Evolutionary conservation across 1,140 invertebrate species (phyloP), one percentile per base, ranked within the genome.

Genomic region (Penaeus japonicus): DNA sequence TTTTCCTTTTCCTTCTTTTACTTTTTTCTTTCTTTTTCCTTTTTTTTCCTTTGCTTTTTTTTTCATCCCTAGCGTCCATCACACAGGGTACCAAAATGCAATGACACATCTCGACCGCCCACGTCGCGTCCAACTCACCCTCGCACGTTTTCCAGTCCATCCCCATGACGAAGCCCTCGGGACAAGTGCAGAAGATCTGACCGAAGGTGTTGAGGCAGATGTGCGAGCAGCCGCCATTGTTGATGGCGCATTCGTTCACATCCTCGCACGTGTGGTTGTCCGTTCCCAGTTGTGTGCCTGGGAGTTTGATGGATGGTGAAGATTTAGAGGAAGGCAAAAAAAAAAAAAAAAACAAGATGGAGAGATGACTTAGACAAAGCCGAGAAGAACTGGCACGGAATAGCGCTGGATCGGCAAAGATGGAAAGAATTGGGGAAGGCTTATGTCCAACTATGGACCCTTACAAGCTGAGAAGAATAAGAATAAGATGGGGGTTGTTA

Each of bases 201-300:
- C 94, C 94, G 22, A 93, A 91, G 18, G 93, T 93, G 91, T 95
- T 94, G 4, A 93, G 91, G 91, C 95, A 95, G 7, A 94, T 94
- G 87, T 95, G 94, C 89, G 93, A 94, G 78, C 93, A 94, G 32
- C 91, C 92, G 0, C 92, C 92, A 87, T 93, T 93, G 82, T 92
- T 91, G 20, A 89, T 86, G 22, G 91, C 91, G 89, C 93, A 93
- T 91, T 93, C 93, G 82, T 93, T 92, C 15, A 93, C 88, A 91
- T 93, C 93, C 84, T 91, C 92, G 90, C 92, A 92, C 91, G 90
- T 89, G 92, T 93, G 84, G 90, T 89, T 89, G 88, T 91, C 90
- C 3, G 55, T 30, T 7, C 79, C 87, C 30, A 91, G 78, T 20
- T 84, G 85, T 62, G 89, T 90, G 17, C 91, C 91, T 87, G 39